A percentile compares a stretch with the other conserved stretches of the same genome.
These are phyloP conservation scores for Orius insidiosus DNA, from an alignment of 1,140 invertebrate species.

Conservation along the genomic window DNA sequence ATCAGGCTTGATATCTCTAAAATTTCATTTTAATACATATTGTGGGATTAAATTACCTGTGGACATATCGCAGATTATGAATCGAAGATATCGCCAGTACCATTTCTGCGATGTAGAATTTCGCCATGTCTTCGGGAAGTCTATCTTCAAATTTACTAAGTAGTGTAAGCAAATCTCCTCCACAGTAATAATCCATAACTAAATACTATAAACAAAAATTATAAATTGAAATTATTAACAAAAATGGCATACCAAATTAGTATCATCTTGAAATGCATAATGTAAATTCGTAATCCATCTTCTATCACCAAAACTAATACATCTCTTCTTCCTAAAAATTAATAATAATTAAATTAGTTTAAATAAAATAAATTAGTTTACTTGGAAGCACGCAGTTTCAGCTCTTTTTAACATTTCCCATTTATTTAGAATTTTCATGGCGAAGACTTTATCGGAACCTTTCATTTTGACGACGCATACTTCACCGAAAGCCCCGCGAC, in stretches of 20 bases:
- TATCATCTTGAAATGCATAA: constrained; percentile 98
- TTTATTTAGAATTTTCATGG: constrained; percentile 99
- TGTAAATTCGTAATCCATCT: constrained; percentile 98
- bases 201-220: constrained; percentile 54
- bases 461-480: constrained; percentile 89
- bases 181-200: constrained; percentile 99
- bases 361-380: constrained; percentile 21
- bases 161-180: constrained; percentile 91
- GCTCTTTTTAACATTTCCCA: constrained; percentile 99
- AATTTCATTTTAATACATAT: background rate
- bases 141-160: constrained; percentile 96
- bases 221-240: constrained; percentile 19
- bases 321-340: constrained; percentile 83
- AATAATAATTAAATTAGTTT: background rate
- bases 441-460: constrained; percentile 76
- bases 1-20: constrained; percentile 92
- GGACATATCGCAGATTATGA: constrained; percentile 89
- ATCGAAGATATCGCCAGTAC: constrained; percentile 93
- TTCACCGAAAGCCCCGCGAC: constrained; percentile 95
- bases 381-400: constrained; percentile 74
- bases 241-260: constrained; percentile 61
- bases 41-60: constrained; percentile 37
- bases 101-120: constrained; percentile 99
- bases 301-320: constrained; percentile 93
- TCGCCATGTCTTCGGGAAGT: constrained; percentile 94